phyloP scores from a whole-genome alignment of 2,888 invertebrate genomes.

The Ligdia adustata region DNA sequence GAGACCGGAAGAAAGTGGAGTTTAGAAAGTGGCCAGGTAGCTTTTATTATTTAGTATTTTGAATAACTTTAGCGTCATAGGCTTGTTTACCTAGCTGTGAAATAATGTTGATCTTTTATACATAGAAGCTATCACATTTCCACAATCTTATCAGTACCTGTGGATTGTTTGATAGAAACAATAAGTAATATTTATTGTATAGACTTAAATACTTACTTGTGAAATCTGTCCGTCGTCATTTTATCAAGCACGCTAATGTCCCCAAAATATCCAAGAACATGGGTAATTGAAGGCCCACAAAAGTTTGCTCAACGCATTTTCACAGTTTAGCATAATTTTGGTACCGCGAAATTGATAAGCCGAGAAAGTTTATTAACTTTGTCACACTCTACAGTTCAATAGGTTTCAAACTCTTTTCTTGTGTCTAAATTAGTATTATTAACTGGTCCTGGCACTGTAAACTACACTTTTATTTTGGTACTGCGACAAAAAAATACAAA shows the following conservation, averaged over 20 bases:
- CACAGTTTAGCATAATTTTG: constrained; percentile 57
- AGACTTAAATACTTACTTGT: constrained; percentile 83
- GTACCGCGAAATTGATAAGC: constrained; percentile 63
- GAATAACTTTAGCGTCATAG: too few species aligned
- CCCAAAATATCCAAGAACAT: neutral
- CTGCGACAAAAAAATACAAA: neutral
- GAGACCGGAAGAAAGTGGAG: too few species aligned
- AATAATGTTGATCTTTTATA: too few species aligned
- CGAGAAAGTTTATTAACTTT: constrained; percentile 68
- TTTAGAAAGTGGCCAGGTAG: constrained; percentile 15
- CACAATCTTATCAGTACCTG: constrained; percentile 55
- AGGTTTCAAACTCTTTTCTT: constrained; percentile 1
- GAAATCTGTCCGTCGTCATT: constrained; percentile 86
- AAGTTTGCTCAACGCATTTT: constrained; percentile 75
- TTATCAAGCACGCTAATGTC: constrained; percentile 36
- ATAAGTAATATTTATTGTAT: constrained; percentile 23
- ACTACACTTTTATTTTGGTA: too few species aligned
- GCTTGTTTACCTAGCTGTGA: too few species aligned
- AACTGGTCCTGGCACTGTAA: too few species aligned
- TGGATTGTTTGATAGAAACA: constrained; percentile 27
- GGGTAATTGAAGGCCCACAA: constrained; percentile 27
- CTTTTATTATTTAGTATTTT: too few species aligned
- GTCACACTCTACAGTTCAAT: constrained; percentile 54
- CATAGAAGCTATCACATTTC: too few species aligned
- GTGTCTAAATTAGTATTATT: neutral